Percentiles rank a stretch among this genome's conserved stretches.
These are phyloP conservation scores for Pterophyllum scalare DNA, from an alignment of 2,113 vertebrate species.

Conservation along the genomic window DNA sequence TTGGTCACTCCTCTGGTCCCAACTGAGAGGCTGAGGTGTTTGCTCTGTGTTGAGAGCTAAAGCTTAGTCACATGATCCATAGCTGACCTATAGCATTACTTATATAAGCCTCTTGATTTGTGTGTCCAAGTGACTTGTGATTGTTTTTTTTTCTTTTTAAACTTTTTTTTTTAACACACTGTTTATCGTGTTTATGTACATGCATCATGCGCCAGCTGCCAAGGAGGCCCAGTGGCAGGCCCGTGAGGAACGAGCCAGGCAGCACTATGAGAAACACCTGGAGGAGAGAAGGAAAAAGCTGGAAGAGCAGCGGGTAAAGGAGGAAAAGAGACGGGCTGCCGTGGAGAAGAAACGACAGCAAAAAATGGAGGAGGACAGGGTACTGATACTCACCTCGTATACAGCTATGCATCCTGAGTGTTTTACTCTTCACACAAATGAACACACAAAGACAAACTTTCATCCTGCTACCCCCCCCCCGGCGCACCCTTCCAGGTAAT, in stretches of 20 bases:
- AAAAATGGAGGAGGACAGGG: slow-evolving; percentile 92
- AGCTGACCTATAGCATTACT: slow-evolving; percentile 52
- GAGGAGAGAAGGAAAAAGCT: slow-evolving; percentile 89
- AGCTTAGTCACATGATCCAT: slow-evolving; percentile 63
- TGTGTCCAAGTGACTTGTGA: neutral
- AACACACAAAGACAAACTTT: neutral
- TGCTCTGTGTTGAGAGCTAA: slow-evolving; percentile 56
- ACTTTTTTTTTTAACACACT: neutral
- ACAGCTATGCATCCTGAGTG: neutral
- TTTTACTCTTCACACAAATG: neutral
- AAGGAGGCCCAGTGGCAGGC: slow-evolving; percentile 91
- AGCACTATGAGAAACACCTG: slow-evolving; percentile 91
- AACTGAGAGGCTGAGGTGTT: slow-evolving; percentile 41
- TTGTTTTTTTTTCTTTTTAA: neutral
- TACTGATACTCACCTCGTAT: slow-evolving; percentile 36
- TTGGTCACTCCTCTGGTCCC: slow-evolving; percentile 16
- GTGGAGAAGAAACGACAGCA: slow-evolving; percentile 94
- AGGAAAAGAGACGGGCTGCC: slow-evolving; percentile 87
- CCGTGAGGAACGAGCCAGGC: slow-evolving; percentile 88
- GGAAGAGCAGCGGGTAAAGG: slow-evolving; percentile 91
- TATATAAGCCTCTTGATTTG: slow-evolving; percentile 8
- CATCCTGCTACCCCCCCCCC: neutral
- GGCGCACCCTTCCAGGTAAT: too few species aligned
- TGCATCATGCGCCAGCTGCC: slow-evolving; percentile 75
- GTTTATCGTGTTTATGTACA: slow-evolving; percentile 10